These are phyloP conservation scores for Chiroxiphia lanceolata DNA, from an alignment of 2,797 vertebrate species.

Conservation along the genomic window DNA sequence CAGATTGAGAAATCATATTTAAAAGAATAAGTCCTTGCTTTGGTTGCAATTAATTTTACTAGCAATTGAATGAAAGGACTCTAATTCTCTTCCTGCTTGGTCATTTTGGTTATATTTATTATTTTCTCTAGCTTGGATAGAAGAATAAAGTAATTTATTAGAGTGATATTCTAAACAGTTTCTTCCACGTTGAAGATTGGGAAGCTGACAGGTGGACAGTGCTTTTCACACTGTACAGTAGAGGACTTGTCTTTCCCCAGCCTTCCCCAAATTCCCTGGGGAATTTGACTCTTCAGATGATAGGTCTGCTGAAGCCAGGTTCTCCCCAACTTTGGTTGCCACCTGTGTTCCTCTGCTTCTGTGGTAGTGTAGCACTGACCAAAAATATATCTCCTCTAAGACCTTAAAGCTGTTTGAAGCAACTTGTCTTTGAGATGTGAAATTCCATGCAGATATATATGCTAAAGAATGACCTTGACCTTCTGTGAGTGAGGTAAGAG, in stretches of 20 bases:
- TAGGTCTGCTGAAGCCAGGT: background rate
- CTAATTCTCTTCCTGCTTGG: background rate
- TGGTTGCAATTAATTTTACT: background rate
- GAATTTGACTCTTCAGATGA: background rate
- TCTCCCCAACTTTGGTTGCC: background rate
- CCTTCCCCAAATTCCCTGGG: background rate
- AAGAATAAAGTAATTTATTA: background rate
- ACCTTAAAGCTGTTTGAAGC: background rate
- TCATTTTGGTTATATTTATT: background rate
- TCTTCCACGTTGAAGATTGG: background rate
- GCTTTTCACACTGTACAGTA: background rate
- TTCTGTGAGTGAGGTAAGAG: background rate
- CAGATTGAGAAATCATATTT: background rate
- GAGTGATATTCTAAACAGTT: background rate
- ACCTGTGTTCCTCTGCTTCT: background rate
- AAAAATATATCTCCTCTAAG: background rate
- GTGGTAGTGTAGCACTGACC: background rate
- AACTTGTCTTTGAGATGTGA: background rate
- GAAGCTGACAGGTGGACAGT: background rate
- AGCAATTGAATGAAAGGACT: background rate
- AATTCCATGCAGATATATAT: background rate
- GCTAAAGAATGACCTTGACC: background rate
- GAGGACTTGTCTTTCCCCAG: background rate
- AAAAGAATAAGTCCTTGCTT: background rate
- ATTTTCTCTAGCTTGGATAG: background rate